Conservation (phyloP, 2,888 invertebrate genomes). For the Drosophila subsilvestris region DNA sequence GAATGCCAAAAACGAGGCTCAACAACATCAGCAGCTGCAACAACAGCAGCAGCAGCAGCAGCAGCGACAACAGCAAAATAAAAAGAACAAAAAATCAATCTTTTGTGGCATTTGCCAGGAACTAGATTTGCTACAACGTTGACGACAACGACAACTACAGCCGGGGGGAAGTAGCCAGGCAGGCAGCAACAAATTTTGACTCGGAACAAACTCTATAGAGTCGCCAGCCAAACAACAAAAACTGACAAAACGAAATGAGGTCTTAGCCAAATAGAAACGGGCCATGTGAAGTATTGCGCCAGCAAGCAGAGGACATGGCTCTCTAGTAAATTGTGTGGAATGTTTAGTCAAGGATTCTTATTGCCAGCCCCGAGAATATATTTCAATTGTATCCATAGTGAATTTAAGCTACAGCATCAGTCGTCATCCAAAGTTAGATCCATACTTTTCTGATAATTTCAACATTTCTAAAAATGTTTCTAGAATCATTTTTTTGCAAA, state of each 20-base stretch:
- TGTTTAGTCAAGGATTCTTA: conserved; percentile 10
- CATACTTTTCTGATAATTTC: too few relatives aligned
- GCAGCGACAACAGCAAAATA: conserved; percentile 34
- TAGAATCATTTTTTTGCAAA: neutral
- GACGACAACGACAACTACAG: conserved; percentile 45
- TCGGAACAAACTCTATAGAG: conserved; percentile 22
- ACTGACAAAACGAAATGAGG: conserved; percentile 59
- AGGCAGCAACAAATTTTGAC: conserved; percentile 36
- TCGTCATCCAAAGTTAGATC: too few relatives aligned
- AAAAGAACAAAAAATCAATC: conserved; percentile 65
- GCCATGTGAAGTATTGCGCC: conserved; percentile 53
- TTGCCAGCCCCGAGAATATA: too few relatives aligned
- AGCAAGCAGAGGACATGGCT: neutral
- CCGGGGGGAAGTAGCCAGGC: conserved; percentile 47
- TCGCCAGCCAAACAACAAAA: conserved; percentile 16
- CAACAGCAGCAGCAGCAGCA: conserved; percentile 42
- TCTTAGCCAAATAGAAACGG: conserved; percentile 64
- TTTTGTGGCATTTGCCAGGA: conserved; percentile 75
- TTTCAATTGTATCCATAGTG: neutral
- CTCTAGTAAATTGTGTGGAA: conserved; percentile 41
- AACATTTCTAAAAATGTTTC: neutral
- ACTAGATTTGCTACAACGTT: conserved; percentile 64
- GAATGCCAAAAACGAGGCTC: conserved; percentile 56
- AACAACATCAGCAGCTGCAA: conserved; percentile 39
- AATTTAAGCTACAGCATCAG: neutral